Percentiles rank a stretch among this genome's conserved stretches.
Conservation (phyloP, 1,140 invertebrate genomes). For the Zaprionus nigranus region DNA sequence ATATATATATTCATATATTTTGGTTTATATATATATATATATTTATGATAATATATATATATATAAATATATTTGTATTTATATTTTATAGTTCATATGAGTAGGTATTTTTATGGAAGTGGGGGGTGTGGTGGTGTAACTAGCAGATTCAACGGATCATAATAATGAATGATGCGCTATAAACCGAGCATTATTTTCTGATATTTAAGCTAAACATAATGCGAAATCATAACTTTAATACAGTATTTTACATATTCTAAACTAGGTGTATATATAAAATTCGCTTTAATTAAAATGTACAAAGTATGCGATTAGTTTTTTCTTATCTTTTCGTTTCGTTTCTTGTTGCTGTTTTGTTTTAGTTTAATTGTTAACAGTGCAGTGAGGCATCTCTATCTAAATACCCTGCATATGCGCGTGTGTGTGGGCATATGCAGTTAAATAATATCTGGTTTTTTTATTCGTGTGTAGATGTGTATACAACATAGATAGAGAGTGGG, state of each 20-base stretch:
- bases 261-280: conserved; percentile 47
- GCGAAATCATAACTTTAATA: conserved; percentile 72
- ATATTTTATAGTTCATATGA: conserved; percentile 45
- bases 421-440: conserved; percentile 30
- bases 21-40: conserved; percentile 30
- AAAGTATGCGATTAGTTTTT: conserved; percentile 38
- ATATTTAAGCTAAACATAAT: conserved; percentile 50
- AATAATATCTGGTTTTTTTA: conserved; percentile 58
- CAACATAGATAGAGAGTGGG: conserved; percentile 46
- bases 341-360: conserved; percentile 11
- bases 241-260: conserved; percentile 70
- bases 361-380: conserved; percentile 24
- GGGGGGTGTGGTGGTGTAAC: conserved; percentile 19
- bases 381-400: conserved; percentile 33
- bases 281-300: conserved; percentile 53
- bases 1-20: conserved; percentile 49
- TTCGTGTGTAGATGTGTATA: conserved; percentile 43
- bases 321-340: conserved; percentile 13
- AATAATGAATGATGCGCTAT: conserved; percentile 32
- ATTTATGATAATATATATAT: conserved; percentile 40
- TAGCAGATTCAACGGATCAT: conserved; percentile 37
- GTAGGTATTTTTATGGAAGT: conserved; percentile 58
- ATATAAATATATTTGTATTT: conserved; percentile 41
- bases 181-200: conserved; percentile 69
- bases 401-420: conserved; percentile 19